A percentile compares a stretch with the other conserved stretches of the same genome.
phyloP scores from a whole-genome alignment of 1,140 invertebrate genomes.

The Eupristina koningsbergeri region DNA sequence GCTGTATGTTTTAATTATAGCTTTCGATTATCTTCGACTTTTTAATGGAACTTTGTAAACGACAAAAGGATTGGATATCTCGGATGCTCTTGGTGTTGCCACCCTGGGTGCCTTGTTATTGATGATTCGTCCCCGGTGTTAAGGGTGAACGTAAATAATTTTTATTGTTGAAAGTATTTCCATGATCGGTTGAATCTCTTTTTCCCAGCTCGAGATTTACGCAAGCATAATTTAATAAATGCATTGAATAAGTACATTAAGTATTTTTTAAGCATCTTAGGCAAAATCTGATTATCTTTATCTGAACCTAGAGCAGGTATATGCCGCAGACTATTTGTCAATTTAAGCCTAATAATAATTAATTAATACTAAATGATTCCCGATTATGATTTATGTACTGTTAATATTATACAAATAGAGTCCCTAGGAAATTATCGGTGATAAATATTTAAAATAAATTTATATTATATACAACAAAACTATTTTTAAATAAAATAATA shows the following conservation, averaged over 20 bases:
- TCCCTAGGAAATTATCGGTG: not conserved
- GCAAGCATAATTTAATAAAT: not conserved
- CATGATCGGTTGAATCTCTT: not conserved
- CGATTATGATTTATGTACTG: too few species aligned
- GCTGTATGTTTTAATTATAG: slow-evolving; percentile 64
- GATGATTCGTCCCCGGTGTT: slow-evolving; percentile 14
- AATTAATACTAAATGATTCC: not conserved
- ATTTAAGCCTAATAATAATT: not conserved
- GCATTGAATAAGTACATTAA: not conserved
- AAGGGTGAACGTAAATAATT: not conserved
- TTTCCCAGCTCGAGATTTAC: not conserved
- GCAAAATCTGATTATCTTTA: not conserved
- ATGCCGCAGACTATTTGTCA: not conserved
- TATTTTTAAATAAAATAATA: too few species aligned
- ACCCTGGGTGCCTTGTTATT: slow-evolving; percentile 11
- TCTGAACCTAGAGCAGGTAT: not conserved
- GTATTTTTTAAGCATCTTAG: slow-evolving; percentile 1
- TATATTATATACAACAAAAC: too few species aligned
- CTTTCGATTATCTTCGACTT: slow-evolving; percentile 59
- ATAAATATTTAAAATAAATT: too few species aligned
- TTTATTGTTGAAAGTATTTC: not conserved
- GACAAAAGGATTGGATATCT: slow-evolving; percentile 36
- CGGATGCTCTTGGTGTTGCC: not conserved
- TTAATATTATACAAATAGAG: not conserved
- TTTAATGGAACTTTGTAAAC: slow-evolving; percentile 34